Evolutionary conservation across 1,140 invertebrate genomes (phyloP), one percentile per base, ranked within the genome.

Genomic region (Drosophila sp.): DNA sequence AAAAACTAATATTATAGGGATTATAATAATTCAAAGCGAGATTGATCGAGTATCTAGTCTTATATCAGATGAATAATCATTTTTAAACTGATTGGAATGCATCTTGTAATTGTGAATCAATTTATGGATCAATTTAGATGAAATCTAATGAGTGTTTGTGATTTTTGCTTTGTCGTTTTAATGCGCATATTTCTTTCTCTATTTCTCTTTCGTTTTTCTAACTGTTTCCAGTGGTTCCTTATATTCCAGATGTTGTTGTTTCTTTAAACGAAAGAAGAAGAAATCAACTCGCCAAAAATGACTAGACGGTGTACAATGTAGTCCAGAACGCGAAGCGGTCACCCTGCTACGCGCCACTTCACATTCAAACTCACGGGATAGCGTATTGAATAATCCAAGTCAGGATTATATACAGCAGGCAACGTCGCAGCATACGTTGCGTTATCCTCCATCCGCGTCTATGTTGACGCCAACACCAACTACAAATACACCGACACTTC

Each of bases 221-320:
- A 89, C 77, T 83, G 82, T 90, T 72, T 90, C 63, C 70, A 83
- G 85, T 91, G 82, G 87, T 86, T 87, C 83, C 83, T 87, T 87
- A 87, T 87, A 87, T 87, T 95, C 92, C 95, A 98, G 97, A 94
- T 98, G 97, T 94, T 98, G 97, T 94, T 98, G 97, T 93, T 98
- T 98, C 95, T 98, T 98, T 95, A 97, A 97, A 93, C 95, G 97
- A 92, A 97, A 98, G 96, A 98, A 98, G 96, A 98, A 98, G 95
- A 98, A 98, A 95, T 94, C 91, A 78, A 90, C 91, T 70, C 91
- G 91, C 77, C 91, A 92, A 89, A 92, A 92, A 92, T 92, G 91
- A 92, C 91, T 92, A 92, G 91, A 92, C 79, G 91, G 91, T 91
- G 91, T 92, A 78, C 92, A 92, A 91, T 91, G 92, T 91, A 92